These are phyloP conservation scores for Cinara cedri DNA, from an alignment of 2,888 invertebrate genomes.

Conservation along the genomic window DNA sequence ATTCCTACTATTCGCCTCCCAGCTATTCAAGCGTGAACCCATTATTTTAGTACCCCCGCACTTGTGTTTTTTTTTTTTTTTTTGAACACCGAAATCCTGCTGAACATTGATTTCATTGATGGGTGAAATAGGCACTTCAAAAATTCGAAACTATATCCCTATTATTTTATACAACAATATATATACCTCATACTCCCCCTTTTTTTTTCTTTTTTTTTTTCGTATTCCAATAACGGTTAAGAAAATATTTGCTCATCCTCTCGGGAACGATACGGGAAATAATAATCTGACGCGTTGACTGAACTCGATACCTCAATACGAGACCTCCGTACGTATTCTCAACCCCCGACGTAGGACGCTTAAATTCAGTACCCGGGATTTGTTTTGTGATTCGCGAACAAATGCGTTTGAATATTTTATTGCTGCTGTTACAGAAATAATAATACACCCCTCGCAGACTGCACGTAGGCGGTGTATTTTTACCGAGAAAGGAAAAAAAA, in stretches of 20 bases:
- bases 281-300: constrained; percentile 30
- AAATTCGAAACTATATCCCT: too few relatives aligned
- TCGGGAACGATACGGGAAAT: constrained; percentile 18
- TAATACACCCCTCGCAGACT: not conserved
- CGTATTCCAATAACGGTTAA: constrained; percentile 15
- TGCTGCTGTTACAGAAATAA: too few relatives aligned
- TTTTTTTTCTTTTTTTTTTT: not conserved
- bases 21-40: too few relatives aligned
- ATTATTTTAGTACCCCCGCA: too few relatives aligned
- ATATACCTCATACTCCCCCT: too few relatives aligned
- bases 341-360: constrained; percentile 22
- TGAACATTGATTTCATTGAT: too few relatives aligned
- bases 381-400: constrained; percentile 3
- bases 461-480: not conserved
- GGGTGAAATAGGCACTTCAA: too few relatives aligned
- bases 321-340: not conserved
- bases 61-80: too few relatives aligned
- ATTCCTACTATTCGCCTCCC: too few relatives aligned
- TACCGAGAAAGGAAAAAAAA: not conserved
- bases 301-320: constrained; percentile 24
- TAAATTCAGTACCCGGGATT: constrained; percentile 26
- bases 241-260: constrained; percentile 43
- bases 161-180: too few relatives aligned
- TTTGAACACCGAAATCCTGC: too few relatives aligned
- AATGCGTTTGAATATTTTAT: not conserved